Conservation (phyloP, 2,888 invertebrate species). For the Mycalesis mineus region DNA sequence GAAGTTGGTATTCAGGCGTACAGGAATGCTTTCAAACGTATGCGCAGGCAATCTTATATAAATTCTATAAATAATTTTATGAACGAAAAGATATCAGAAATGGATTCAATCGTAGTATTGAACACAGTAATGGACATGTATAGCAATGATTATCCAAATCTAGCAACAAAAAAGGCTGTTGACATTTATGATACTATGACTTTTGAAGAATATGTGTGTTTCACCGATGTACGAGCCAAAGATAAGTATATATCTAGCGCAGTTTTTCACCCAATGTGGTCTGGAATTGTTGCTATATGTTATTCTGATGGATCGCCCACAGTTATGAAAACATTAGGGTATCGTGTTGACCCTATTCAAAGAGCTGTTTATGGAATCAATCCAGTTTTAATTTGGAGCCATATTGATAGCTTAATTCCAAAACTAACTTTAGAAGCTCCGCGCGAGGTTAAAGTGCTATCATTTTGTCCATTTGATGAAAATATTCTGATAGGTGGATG, state of each 20-base stretch:
- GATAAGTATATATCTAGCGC: conserved; percentile 82
- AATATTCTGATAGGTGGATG: conserved; percentile 85
- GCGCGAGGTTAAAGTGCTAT: conserved; percentile 80
- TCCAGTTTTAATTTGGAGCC: conserved; percentile 86
- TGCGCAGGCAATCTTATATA: conserved; percentile 62
- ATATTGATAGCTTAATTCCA: conserved; percentile 82
- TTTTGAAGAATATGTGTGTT: conserved; percentile 79
- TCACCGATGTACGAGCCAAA: conserved; percentile 82
- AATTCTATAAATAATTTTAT: conserved; percentile 56
- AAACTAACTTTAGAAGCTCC: conserved; percentile 83
- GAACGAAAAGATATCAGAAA: conserved; percentile 41
- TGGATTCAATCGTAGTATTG: conserved; percentile 60
- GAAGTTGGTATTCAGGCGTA: conserved; percentile 54
- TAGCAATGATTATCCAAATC: conserved; percentile 78
- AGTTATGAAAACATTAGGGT: conserved; percentile 56
- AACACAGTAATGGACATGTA: conserved; percentile 80
- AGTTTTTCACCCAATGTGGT: conserved; percentile 84
- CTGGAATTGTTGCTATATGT: conserved; percentile 82
- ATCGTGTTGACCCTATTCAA: conserved; percentile 68
- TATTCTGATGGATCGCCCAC: conserved; percentile 80
- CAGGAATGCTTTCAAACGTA: conserved; percentile 47
- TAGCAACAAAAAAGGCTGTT: conserved; percentile 54
- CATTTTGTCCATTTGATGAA: conserved; percentile 83
- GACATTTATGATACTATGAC: conserved; percentile 56
- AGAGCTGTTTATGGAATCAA: conserved; percentile 80